phyloP scores from a whole-genome alignment of 2,113 vertebrate genomes.

The Lophius piscatorius region DNA sequence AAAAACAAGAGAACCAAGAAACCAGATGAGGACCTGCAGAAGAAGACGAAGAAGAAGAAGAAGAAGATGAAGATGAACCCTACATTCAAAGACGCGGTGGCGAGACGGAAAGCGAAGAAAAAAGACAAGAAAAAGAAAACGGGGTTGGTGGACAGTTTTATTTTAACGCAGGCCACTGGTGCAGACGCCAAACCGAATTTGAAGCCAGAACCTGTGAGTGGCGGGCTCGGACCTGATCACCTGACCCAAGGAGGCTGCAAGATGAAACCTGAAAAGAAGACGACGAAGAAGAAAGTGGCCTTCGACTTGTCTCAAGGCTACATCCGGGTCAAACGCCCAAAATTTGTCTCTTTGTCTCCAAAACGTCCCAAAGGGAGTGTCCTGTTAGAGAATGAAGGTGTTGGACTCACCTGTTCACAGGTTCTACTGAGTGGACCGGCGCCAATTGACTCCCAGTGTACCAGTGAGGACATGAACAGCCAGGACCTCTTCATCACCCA shows the following conservation, averaged over 20 bases:
- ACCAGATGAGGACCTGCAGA: background rate
- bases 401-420: background rate
- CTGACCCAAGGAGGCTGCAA: background rate
- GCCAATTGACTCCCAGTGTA: slow-evolving; percentile 44
- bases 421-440: background rate
- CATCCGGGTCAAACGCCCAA: slow-evolving; percentile 32
- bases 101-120: slow-evolving; percentile 33
- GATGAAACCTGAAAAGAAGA: slow-evolving; percentile 52
- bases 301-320: slow-evolving; percentile 52
- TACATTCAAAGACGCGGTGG: slow-evolving; percentile 14
- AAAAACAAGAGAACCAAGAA: background rate
- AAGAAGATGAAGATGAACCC: too few species aligned
- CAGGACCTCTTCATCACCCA: slow-evolving; percentile 85
- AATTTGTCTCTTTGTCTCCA: background rate
- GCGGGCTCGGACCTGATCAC: background rate
- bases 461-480: slow-evolving; percentile 71
- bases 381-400: background rate
- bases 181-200: background rate
- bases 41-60: slow-evolving; percentile 42
- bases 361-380: background rate
- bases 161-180: background rate
- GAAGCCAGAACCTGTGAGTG: background rate
- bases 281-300: slow-evolving; percentile 68
- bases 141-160: background rate
- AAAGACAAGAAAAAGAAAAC: slow-evolving; percentile 46